Percentiles rank a stretch among this genome's conserved stretches.
Evolutionary conservation across 2,888 invertebrate species (phyloP).

Genomic region (Nesidiocoris tenuis): DNA sequence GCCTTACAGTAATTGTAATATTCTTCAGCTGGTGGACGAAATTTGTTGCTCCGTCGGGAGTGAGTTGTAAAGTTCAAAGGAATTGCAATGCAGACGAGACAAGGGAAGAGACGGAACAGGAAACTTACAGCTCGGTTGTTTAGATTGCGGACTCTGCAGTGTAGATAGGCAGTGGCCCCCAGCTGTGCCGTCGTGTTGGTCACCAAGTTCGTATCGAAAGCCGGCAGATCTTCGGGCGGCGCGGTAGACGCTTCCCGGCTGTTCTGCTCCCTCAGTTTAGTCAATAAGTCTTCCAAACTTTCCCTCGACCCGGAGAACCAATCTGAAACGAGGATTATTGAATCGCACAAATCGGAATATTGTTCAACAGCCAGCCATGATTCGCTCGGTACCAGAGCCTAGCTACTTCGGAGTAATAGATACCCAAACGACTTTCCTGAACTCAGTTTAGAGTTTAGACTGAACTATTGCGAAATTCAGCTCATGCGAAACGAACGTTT

Average conservation of each 20-base stretch:
- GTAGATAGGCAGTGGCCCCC: conserved; percentile 74
- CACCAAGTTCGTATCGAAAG: conserved; percentile 68
- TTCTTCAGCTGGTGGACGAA: too few species aligned
- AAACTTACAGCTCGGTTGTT: conserved; percentile 68
- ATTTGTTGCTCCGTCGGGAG: too few species aligned
- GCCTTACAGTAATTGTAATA: too few species aligned
- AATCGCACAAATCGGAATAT: too few species aligned
- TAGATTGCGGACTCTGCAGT: conserved; percentile 70
- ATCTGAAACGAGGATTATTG: conserved; percentile 23
- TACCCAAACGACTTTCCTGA: too few species aligned
- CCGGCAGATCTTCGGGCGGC: conserved; percentile 50
- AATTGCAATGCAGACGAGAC: not conserved
- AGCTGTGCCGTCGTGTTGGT: conserved; percentile 74
- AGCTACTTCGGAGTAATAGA: too few species aligned
- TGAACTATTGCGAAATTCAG: too few species aligned
- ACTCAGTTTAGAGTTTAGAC: too few species aligned
- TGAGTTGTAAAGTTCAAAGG: not conserved
- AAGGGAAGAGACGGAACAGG: not conserved
- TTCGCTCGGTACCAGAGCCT: too few species aligned
- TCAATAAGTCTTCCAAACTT: conserved; percentile 42
- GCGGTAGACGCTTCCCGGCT: conserved; percentile 35
- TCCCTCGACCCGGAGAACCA: conserved; percentile 36
- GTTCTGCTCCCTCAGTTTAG: conserved; percentile 38
- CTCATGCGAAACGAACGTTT: too few species aligned
- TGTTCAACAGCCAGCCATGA: too few species aligned